Evolutionary conservation across 2,113 vertebrate species (phyloP), one percentile per base, ranked within the genome.

Genomic region (Ellobius talpinus): DNA sequence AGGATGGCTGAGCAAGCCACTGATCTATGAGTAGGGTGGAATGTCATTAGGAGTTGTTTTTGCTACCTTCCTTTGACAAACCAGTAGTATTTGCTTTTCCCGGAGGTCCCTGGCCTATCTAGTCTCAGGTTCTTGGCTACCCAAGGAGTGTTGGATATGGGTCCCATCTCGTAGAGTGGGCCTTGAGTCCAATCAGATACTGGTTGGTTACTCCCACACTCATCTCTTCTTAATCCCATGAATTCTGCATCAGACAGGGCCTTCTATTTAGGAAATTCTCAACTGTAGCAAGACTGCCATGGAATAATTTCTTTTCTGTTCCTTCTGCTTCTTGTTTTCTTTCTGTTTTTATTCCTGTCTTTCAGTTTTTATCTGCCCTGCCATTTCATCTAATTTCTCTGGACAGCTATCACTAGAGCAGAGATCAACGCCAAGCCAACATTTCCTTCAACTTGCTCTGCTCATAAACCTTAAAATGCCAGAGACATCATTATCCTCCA

Each of bases 371-470:
- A 99, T 99, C 93, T 99, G 97, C 98, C 99, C 99, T 68, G 99
- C 99, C 85, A 99, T 99, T 99, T 99, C 99, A 93, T 99, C 99
- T 90, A 99, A 99, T 98, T 99, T 99, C 89, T 99, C 98, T 99
- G 99, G 66, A 99, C 99, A 61, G 99, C 99, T 77, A 99, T 99
- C 45, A 99, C 99, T 97, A 99, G 97, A n/a, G 99, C 99, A 98
- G 99, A 99, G 87, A 99, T 99, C 99, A 99, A 99, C 47, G 99
- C 99, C 99, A 99, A 99, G 88, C 99, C 99, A 91, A 99, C 98
- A 97, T 99, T 99, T 97, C 99, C 99, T 96, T 99, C 99, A 82
- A 99, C 99, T 99, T 99, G 99, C 86, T 99, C 99, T 84, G 99
- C 98, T 92, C 99, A 97, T 91, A 99, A 97, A 97, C 55, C 98